Evolutionary conservation across 2,888 invertebrate species (phyloP), one percentile per base, ranked within the genome.

Genomic region (Vanessa cardui): DNA sequence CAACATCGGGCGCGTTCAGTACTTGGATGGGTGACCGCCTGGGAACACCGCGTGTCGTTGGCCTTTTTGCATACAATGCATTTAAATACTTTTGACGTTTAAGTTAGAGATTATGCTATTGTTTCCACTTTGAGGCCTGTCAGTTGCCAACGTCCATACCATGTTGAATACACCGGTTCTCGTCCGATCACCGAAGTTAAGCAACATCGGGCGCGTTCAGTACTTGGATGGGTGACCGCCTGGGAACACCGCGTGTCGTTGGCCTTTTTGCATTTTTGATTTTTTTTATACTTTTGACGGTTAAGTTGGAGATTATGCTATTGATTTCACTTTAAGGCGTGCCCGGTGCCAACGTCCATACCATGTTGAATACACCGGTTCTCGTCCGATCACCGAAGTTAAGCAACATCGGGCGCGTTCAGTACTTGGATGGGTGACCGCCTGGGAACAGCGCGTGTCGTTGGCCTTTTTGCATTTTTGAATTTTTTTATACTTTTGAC

Each of bases 181-280:
- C 88, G 88, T 89, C 89, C 87, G 88, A 89, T 89, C 89, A 89
- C 89, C 88, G 89, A 88, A 89, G 88, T 88, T 86, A 89, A 88
- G 87, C 87, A 89, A 86, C 87, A 83, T 89, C 86, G 87, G 89
- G 88, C 88, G 88, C 80, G 85, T 85, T 89, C 85, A 89, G 88
- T 90, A 89, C 89, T 89, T 89, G 87, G 88, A 88, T 89, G 88
- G 88, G 88, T 89, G 89, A 89, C 88, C 73, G 73, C 72, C 69
- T 74, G 71, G 70, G 73, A 73, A 75, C 69, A 73, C 71, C 73
- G 44, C 76, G 69, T 73, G 60, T 72, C 70, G 58, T 73, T 66
- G 63, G 66, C 72, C 26, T 26, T 69, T 70, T 68, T 2, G 1
- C 2, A 5, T 58, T 68, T n/a, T 47, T 50, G n/a, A 1, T 4